phyloP scores from a whole-genome alignment of 2,888 invertebrate genomes.

The Pollenia angustigena region DNA sequence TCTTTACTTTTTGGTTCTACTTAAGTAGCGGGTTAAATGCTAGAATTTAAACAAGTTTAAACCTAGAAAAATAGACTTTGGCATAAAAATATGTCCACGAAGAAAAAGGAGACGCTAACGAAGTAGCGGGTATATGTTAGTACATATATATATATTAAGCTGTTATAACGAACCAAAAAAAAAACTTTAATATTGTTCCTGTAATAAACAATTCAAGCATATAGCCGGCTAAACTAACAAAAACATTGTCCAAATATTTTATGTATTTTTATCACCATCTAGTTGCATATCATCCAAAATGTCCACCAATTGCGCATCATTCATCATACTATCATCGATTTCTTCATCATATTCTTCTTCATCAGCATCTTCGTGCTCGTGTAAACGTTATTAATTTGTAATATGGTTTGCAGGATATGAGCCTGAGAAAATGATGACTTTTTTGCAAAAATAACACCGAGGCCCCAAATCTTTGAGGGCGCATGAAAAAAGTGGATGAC shows the following conservation, averaged over 20 bases:
- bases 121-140: too few relatives aligned
- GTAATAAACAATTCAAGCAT: conserved; percentile 34
- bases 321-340: conserved; percentile 67
- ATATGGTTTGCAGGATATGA: too few relatives aligned
- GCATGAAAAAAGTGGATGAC: too few relatives aligned
- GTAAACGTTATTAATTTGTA: background rate
- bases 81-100: too few relatives aligned
- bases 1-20: too few relatives aligned
- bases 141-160: conserved; percentile 12
- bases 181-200: conserved; percentile 1
- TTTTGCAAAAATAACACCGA: too few relatives aligned
- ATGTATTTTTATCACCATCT: conserved; percentile 51
- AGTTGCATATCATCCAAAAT: conserved; percentile 70
- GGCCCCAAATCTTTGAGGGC: too few relatives aligned
- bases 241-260: conserved; percentile 1
- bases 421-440: too few relatives aligned
- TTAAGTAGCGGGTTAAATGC: too few relatives aligned
- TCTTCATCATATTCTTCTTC: conserved; percentile 76
- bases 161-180: conserved; percentile 33
- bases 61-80: too few relatives aligned
- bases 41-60: too few relatives aligned
- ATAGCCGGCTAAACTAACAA: conserved; percentile 15
- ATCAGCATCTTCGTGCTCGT: conserved; percentile 76
- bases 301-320: conserved; percentile 69
- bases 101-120: too few relatives aligned